Conservation (phyloP, 2,113 vertebrate species). For the Centropus bengalensis region DNA sequence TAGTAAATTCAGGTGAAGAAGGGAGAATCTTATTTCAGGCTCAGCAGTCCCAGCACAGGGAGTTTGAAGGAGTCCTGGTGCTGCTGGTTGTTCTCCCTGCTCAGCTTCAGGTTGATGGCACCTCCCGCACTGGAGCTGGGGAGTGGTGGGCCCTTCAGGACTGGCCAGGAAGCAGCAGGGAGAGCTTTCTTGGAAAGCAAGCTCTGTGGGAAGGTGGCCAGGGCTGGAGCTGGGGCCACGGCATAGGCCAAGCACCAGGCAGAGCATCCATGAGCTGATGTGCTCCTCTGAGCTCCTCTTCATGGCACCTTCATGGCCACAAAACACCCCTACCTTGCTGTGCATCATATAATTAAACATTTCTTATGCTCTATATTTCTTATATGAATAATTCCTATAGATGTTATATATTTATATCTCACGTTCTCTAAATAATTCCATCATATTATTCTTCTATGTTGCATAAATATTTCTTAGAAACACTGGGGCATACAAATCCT, state of each 20-base stretch:
- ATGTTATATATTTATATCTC: neutral
- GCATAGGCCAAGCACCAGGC: accelerated
- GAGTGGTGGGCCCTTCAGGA: accelerated
- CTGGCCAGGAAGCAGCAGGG: accelerated
- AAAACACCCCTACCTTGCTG: accelerated
- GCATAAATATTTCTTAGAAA: neutral
- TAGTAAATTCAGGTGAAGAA: too few relatives aligned
- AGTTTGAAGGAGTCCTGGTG: neutral
- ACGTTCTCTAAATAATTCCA: neutral
- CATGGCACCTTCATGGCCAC: neutral
- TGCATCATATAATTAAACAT: neutral
- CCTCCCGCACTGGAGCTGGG: neutral
- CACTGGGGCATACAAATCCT: neutral
- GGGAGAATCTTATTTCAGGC: neutral
- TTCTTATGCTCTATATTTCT: neutral
- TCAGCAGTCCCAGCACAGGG: accelerated
- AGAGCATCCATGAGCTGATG: accelerated
- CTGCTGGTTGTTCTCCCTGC: neutral
- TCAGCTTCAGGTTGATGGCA: neutral
- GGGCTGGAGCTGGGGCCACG: neutral
- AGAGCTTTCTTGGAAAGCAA: neutral
- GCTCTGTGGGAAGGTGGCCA: neutral
- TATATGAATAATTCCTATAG: too few relatives aligned
- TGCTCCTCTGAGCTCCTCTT: neutral
- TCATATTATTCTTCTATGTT: neutral